Conservation (phyloP, 2,113 vertebrate genomes). For the Puntigrus tetrazona region DNA sequence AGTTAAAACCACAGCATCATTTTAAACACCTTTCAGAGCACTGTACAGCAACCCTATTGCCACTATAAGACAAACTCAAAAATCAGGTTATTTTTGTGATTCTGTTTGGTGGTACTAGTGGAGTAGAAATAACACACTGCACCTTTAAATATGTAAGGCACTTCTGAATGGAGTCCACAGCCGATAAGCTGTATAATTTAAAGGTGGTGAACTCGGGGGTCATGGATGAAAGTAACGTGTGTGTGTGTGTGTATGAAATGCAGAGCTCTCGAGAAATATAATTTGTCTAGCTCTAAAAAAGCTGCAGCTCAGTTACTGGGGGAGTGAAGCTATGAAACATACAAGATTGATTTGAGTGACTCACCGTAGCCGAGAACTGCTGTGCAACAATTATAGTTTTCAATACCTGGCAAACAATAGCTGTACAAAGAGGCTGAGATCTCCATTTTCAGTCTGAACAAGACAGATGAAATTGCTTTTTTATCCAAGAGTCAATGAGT, state of each 20-base stretch:
- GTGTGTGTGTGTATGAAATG: conserved; percentile 62
- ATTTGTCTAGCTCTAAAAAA: conserved; percentile 64
- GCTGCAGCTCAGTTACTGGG: conserved; percentile 64
- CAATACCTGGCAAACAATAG: conserved; percentile 43
- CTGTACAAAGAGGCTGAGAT: conserved; percentile 26
- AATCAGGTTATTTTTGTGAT: background rate
- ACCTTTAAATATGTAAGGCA: conserved; percentile 48
- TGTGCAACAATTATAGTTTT: conserved; percentile 54
- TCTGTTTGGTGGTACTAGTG: background rate
- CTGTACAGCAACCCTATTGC: background rate
- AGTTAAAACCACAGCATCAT: background rate
- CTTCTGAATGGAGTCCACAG: conserved; percentile 10
- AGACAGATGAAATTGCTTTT: background rate
- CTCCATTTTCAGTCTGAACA: conserved; percentile 26
- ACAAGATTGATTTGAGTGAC: conserved; percentile 60
- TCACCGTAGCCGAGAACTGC: conserved; percentile 57
- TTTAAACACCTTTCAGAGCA: background rate
- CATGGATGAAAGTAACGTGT: conserved; percentile 48
- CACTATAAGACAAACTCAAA: background rate
- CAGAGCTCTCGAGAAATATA: conserved; percentile 68
- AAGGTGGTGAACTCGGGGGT: conserved; percentile 50
- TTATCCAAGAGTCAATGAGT: conserved; percentile 22
- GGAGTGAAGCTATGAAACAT: conserved; percentile 63
- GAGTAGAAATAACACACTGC: background rate
- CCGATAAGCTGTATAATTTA: conserved; percentile 52